Evolutionary conservation across 2,888 invertebrate genomes (phyloP), one percentile per base, ranked within the genome.

Genomic region (Tanaodytes sp.): DNA sequence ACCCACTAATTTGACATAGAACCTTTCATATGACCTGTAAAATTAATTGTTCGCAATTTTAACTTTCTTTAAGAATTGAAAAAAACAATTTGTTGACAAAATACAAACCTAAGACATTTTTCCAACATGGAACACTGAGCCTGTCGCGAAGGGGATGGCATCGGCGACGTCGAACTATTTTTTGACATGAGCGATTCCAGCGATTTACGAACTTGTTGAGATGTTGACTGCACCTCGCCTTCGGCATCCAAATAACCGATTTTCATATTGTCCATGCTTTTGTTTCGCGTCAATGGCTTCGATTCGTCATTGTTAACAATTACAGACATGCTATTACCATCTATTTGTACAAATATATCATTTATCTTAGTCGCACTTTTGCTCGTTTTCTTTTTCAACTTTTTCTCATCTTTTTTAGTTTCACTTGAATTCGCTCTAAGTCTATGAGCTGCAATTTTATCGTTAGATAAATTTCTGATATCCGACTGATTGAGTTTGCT

Each of bases 401-500:
- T 85, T 82, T 90, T 86, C 73, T 90, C 82, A 75, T 86, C 84
- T 82, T 87, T 83, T 74, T 88, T 86, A 78, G 82, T 51, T n/a
- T 84, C 82, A 0, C 84, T 80, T 0, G 84, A 85, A 66, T 85
- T 84, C 0, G 84, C 83, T 72, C 84, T 73, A 64, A 84, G 78
- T 46, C 84, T 33, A 6, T 2, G 72, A 0, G 84, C 83, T 58
- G 82, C 83, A 52, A 82, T 84, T 15, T 82, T 80, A 23, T 84
- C 84, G 0, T 61, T 61, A 9, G 77, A 77, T 0, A 78, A 77
- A 31, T 61, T 72, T 37, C 59, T 77, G 0, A 59, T 71, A 12
- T 79, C 80, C 0, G 78, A 86, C 67, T 88, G 87, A 74, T 88
- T 88, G 14, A 91, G 83, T 78, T 89, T 90, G 15, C 90, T 90